Percentiles rank a stretch among this genome's conserved stretches.
Evolutionary conservation across 2,888 invertebrate genomes (phyloP).

Genomic region (Cephonodes hylas): DNA sequence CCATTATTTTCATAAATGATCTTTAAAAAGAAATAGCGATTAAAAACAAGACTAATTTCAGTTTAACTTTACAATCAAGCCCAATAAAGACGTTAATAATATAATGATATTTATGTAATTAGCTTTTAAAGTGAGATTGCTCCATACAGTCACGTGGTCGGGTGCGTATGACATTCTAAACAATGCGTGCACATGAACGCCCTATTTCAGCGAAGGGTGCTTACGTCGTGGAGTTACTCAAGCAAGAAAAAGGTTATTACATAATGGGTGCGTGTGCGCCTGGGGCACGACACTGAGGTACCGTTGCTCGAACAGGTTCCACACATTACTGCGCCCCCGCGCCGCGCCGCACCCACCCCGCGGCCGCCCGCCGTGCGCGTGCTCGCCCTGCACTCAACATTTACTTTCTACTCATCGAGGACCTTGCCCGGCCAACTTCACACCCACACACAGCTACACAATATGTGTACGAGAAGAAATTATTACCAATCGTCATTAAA

Average conservation of each 20-base stretch:
- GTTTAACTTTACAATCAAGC: too few species aligned
- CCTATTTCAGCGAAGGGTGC: slow-evolving; percentile 30
- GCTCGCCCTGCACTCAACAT: slow-evolving; percentile 58
- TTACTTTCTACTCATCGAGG: slow-evolving; percentile 79
- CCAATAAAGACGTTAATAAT: too few species aligned
- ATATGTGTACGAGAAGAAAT: neutral
- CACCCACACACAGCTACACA: slow-evolving; percentile 23
- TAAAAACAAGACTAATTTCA: too few species aligned
- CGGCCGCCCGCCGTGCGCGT: slow-evolving; percentile 39
- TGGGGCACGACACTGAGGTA: slow-evolving; percentile 61
- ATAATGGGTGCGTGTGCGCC: slow-evolving; percentile 75
- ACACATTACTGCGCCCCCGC: slow-evolving; percentile 42
- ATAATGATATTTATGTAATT: too few species aligned
- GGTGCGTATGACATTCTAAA: slow-evolving; percentile 14
- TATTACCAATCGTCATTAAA: neutral
- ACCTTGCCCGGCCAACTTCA: slow-evolving; percentile 53
- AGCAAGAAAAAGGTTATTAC: slow-evolving; percentile 74
- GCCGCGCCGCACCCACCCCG: slow-evolving; percentile 32
- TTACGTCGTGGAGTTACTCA: slow-evolving; percentile 42
- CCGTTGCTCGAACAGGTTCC: slow-evolving; percentile 78
- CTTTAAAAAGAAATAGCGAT: too few species aligned
- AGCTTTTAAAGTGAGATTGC: neutral
- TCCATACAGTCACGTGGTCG: neutral
- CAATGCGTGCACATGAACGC: slow-evolving; percentile 22
- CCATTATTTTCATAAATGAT: too few species aligned